These are phyloP conservation scores for Sebastiscus albofasciatus DNA, from an alignment of 2,797 vertebrate genomes.

Conservation along the genomic window DNA sequence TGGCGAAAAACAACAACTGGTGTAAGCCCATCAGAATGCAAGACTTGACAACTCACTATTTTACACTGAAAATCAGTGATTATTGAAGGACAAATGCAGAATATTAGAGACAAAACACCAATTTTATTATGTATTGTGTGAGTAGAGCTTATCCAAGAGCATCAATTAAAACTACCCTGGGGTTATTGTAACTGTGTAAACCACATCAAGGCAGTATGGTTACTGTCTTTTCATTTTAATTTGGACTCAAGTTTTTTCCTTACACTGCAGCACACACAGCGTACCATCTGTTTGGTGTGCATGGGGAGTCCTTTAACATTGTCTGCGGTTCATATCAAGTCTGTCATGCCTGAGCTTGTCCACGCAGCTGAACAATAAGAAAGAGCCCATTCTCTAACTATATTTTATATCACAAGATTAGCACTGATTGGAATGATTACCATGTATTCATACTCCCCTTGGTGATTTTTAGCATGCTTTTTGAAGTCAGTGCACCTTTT, in stretches of 20 bases:
- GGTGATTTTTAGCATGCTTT: too few species aligned
- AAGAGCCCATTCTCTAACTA: not conserved
- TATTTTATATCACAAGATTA: not conserved
- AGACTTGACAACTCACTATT: not conserved
- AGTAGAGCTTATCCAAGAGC: not conserved
- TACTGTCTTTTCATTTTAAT: not conserved
- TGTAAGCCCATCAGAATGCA: too few species aligned
- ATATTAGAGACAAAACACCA: not conserved
- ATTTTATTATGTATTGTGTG: not conserved
- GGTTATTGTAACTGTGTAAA: not conserved
- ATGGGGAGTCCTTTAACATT: not conserved
- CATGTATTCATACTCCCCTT: too few species aligned
- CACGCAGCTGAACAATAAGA: not conserved
- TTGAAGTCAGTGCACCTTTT: too few species aligned
- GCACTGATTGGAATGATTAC: not conserved
- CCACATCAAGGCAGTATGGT: not conserved
- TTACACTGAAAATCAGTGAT: not conserved
- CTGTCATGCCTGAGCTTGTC: constrained; percentile 2
- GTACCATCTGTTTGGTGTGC: not conserved
- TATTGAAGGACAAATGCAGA: not conserved
- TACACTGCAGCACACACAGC: not conserved
- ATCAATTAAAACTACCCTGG: too few species aligned
- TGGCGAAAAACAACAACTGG: too few species aligned
- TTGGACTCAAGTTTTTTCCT: not conserved
- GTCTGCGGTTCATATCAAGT: not conserved